phyloP scores from a whole-genome alignment of 2,888 invertebrate genomes.

The Homarus gammarus region DNA sequence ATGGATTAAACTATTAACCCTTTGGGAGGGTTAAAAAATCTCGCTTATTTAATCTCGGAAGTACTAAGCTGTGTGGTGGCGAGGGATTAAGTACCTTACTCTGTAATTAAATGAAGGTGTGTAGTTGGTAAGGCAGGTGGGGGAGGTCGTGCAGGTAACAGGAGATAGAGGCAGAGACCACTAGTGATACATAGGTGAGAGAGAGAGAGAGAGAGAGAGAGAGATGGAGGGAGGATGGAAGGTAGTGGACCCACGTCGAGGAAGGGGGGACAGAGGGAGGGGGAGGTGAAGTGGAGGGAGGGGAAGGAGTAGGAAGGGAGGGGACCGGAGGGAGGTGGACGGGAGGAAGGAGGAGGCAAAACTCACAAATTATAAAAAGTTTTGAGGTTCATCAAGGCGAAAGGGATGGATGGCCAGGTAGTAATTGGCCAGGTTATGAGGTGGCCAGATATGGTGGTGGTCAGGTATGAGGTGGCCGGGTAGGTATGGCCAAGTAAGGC shows the following conservation, averaged over 20 bases:
- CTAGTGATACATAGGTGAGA: too few relatives aligned
- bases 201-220: slow-evolving; percentile 13
- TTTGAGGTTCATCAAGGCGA: too few relatives aligned
- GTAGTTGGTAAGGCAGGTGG: neutral
- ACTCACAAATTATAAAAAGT: too few relatives aligned
- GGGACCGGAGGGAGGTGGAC: slow-evolving; percentile 32
- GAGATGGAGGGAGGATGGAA: neutral
- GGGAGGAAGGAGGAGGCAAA: neutral
- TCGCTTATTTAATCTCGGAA: neutral
- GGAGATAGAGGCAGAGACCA: too few relatives aligned
- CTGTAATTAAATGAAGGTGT: too few relatives aligned
- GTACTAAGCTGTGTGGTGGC: neutral
- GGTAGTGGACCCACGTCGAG: neutral
- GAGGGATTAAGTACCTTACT: neutral
- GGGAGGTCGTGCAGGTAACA: neutral
- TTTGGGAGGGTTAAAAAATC: neutral
- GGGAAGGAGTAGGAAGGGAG: too few relatives aligned
- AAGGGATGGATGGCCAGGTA: too few relatives aligned
- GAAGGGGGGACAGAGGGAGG: neutral
- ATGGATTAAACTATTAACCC: too few relatives aligned
- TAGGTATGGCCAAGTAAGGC: neutral
- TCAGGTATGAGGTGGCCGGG: neutral
- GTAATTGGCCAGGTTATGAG: too few relatives aligned
- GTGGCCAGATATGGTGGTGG: too few relatives aligned
- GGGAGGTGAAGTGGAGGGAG: neutral